These are phyloP conservation scores for Macroteleia sp. DNA, from an alignment of 2,888 invertebrate genomes.

Conservation along the genomic window DNA sequence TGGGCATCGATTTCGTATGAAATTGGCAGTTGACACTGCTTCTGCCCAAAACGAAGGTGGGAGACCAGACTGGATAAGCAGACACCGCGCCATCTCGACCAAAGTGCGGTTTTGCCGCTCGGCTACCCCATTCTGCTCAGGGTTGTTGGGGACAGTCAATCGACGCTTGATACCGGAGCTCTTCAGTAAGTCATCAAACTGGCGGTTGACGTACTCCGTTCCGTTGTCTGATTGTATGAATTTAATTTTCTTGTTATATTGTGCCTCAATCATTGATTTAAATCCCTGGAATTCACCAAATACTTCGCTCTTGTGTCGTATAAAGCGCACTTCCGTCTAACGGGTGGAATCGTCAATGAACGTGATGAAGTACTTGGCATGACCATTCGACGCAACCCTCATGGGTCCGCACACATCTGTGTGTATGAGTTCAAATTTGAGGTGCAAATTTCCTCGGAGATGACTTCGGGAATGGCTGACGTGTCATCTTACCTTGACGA, in stretches of 20 bases:
- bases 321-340: conserved; percentile 57
- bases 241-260: conserved; percentile 49
- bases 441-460: not conserved
- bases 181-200: conserved; percentile 57
- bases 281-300: conserved; percentile 39
- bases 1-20: conserved; percentile 64
- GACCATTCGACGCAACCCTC: conserved; percentile 53
- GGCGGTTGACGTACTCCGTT: conserved; percentile 44
- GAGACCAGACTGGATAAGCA: conserved; percentile 62
- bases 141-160: conserved; percentile 66
- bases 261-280: conserved; percentile 40
- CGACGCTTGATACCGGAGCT: conserved; percentile 67
- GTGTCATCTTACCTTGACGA: conserved; percentile 10
- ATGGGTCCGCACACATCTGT: conserved; percentile 67
- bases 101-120: conserved; percentile 42
- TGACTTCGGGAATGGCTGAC: conserved; percentile 12
- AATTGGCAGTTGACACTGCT: conserved; percentile 48
- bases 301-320: conserved; percentile 53
- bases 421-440: conserved; percentile 50
- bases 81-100: conserved; percentile 30
- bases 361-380: conserved; percentile 62
- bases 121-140: conserved; percentile 71
- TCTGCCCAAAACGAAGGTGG: conserved; percentile 67
- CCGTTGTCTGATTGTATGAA: conserved; percentile 63
- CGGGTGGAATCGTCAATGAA: conserved; percentile 67